Conservation (phyloP, 2,113 vertebrate genomes). For the Neoarius graeffei region DNA sequence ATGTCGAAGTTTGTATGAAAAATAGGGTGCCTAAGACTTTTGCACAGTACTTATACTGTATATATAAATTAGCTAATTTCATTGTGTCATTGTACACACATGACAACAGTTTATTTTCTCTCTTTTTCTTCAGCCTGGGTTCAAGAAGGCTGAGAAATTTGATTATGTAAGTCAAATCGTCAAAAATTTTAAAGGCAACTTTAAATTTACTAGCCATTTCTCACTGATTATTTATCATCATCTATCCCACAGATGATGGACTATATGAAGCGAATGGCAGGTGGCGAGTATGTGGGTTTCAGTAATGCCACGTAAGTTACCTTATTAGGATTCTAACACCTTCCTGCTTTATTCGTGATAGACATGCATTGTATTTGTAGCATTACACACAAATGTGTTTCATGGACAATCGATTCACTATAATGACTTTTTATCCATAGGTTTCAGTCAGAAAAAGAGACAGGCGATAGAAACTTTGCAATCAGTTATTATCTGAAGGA, state of each 20-base stretch:
- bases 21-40: too few species aligned
- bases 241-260: conserved; percentile 78
- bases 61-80: neutral
- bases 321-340: neutral
- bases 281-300: conserved; percentile 84
- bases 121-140: conserved; percentile 70
- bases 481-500: conserved; percentile 91
- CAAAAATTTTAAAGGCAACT: neutral
- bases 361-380: neutral
- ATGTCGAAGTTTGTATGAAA: too few species aligned
- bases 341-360: neutral
- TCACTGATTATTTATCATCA: neutral
- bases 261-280: conserved; percentile 80
- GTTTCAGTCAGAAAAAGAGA: conserved; percentile 81
- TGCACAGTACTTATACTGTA: too few species aligned
- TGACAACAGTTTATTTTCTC: neutral
- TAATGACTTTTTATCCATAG: conserved; percentile 51
- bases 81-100: neutral
- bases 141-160: conserved; percentile 85
- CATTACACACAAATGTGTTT: neutral
- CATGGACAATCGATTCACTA: neutral
- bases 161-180: conserved; percentile 82
- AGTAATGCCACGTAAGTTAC: conserved; percentile 86
- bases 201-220: neutral
- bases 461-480: conserved; percentile 77